Conservation (phyloP, 2,113 vertebrate genomes). For the Nothoprocta pentlandii region DNA sequence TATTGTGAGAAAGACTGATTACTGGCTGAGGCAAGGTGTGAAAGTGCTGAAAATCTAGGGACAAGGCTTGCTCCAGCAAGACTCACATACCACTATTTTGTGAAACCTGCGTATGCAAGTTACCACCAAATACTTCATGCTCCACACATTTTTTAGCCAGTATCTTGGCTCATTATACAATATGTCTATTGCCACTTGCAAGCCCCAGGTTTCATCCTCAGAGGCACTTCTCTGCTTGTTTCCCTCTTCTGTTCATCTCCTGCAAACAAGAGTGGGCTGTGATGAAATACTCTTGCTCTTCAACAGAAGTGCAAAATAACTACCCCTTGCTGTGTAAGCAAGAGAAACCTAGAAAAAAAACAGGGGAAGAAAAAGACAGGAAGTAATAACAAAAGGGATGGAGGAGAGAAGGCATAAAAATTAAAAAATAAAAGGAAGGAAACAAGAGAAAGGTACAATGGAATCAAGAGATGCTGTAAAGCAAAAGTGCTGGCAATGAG, state of each 20-base stretch:
- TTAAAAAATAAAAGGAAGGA: background rate
- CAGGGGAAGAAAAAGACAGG: background rate
- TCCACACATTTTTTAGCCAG: background rate
- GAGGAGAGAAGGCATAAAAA: constrained; percentile 14
- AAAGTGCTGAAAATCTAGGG: background rate
- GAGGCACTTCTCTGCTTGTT: background rate
- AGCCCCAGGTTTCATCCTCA: background rate
- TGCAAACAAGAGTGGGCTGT: background rate
- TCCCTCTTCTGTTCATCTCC: background rate
- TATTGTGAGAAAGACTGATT: background rate
- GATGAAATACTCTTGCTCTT: background rate
- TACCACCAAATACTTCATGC: background rate
- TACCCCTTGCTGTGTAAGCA: background rate
- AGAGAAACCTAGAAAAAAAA: background rate
- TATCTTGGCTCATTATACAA: background rate
- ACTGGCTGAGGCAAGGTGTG: background rate
- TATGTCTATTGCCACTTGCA: background rate
- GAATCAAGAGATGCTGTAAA: background rate
- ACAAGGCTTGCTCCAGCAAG: background rate
- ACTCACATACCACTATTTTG: background rate
- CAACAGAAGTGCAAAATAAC: background rate
- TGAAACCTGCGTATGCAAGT: background rate
- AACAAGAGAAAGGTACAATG: constrained; percentile 26
- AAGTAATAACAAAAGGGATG: background rate
- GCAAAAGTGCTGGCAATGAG: background rate